Evolutionary conservation across 2,113 vertebrate species (phyloP).

Genomic region (Bungarus multicinctus): DNA sequence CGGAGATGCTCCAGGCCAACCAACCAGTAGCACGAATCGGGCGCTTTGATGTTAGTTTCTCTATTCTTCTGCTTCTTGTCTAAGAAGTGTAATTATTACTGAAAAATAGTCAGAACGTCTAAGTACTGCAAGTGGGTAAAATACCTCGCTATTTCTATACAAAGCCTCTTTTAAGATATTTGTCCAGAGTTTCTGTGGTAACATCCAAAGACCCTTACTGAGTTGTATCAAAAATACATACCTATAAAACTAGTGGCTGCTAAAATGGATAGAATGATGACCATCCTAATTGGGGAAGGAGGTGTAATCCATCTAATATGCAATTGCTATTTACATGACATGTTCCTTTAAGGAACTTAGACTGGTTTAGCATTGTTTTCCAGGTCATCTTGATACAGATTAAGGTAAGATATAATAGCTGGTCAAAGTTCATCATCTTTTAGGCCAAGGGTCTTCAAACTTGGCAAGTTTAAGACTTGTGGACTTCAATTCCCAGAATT

Average conservation of each 20-base stretch:
- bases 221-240: background rate
- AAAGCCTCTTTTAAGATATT: background rate
- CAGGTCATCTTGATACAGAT: background rate
- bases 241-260: background rate
- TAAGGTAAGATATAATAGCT: background rate
- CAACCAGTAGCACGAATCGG: conserved; percentile 85
- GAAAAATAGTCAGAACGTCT: background rate
- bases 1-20: conserved; percentile 87
- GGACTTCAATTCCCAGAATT: no score
- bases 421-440: background rate
- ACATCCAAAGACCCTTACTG: background rate
- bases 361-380: background rate
- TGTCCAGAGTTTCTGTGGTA: background rate
- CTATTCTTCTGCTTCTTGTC: background rate
- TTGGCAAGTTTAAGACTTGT: no score
- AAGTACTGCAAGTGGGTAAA: background rate
- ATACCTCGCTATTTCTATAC: no score
- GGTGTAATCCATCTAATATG: background rate
- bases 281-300: background rate
- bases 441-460: no score
- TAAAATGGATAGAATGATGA: background rate
- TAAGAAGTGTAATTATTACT: background rate
- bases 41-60: conserved; percentile 88
- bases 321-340: background rate
- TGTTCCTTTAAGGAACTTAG: background rate